Evolutionary conservation across 2,797 vertebrate species (phyloP).

Genomic region (Heterohyrax brucei): DNA sequence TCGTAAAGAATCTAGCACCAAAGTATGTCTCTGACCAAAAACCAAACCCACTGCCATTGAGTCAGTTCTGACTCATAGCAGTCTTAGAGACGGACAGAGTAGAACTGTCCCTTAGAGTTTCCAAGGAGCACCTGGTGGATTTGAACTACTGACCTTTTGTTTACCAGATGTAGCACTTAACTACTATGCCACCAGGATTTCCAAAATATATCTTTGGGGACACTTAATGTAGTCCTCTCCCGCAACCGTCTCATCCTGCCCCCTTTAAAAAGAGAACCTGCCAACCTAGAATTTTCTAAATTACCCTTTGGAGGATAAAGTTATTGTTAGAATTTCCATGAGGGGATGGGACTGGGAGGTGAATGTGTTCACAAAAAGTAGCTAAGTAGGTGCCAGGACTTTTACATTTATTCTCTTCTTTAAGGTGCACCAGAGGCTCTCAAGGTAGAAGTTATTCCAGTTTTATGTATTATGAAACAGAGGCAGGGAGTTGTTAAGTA

Average conservation of each 20-base stretch:
- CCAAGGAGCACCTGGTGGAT: no score
- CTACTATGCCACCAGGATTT: no score
- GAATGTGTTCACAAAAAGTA: constrained; percentile 30
- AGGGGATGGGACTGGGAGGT: constrained; percentile 38
- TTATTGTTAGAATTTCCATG: constrained; percentile 43
- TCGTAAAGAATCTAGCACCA: not conserved
- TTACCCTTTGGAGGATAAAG: constrained; percentile 47
- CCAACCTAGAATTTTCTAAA: constrained; percentile 65
- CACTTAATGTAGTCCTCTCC: not conserved
- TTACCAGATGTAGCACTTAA: no score
- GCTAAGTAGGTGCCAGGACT: constrained; percentile 35
- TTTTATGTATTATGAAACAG: constrained; percentile 69
- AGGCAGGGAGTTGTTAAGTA: constrained; percentile 41
- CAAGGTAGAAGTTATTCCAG: constrained; percentile 62
- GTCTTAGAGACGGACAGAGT: no score
- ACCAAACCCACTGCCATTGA: no score
- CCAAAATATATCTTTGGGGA: not conserved
- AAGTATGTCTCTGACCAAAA: not conserved
- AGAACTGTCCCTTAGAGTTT: no score
- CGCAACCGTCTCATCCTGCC: no score
- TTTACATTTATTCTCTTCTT: constrained; percentile 61
- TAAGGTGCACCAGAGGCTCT: constrained; percentile 40
- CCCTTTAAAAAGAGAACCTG: constrained; percentile 16
- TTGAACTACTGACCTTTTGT: no score
- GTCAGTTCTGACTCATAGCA: no score